phyloP scores from a whole-genome alignment of 2,113 vertebrate genomes.

The Tragelaphus scriptus region DNA sequence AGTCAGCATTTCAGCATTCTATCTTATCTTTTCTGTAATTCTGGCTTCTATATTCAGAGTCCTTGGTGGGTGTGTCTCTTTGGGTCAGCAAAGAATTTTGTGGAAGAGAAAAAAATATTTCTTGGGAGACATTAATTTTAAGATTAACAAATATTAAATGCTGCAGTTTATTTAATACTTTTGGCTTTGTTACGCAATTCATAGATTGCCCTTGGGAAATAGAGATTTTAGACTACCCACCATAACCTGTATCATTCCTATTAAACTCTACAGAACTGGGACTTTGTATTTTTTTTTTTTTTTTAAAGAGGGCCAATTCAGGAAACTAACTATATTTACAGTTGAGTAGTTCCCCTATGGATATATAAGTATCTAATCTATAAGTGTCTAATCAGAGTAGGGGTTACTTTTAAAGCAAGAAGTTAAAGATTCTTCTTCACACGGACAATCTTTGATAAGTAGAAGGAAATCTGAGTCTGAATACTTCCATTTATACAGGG shows the following conservation, averaged over 20 bases:
- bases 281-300: not conserved
- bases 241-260: not conserved
- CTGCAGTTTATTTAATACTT: not conserved
- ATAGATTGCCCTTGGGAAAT: not conserved
- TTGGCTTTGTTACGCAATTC: not conserved
- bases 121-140: not conserved
- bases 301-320: not conserved
- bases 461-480: not conserved
- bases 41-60: not conserved
- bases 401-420: not conserved
- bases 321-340: not conserved
- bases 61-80: not conserved
- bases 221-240: not conserved
- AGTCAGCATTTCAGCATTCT: not conserved
- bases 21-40: not conserved
- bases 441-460: not conserved
- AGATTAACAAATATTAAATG: not conserved
- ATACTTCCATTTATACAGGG: not conserved
- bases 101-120: not conserved
- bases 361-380: not conserved
- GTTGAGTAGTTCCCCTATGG: not conserved
- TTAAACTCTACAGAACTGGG: not conserved
- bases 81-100: not conserved
- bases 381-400: not conserved
- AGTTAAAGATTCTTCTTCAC: not conserved